phyloP scores from a whole-genome alignment of 2,888 invertebrate species.

The Ectemnius continuus region DNA sequence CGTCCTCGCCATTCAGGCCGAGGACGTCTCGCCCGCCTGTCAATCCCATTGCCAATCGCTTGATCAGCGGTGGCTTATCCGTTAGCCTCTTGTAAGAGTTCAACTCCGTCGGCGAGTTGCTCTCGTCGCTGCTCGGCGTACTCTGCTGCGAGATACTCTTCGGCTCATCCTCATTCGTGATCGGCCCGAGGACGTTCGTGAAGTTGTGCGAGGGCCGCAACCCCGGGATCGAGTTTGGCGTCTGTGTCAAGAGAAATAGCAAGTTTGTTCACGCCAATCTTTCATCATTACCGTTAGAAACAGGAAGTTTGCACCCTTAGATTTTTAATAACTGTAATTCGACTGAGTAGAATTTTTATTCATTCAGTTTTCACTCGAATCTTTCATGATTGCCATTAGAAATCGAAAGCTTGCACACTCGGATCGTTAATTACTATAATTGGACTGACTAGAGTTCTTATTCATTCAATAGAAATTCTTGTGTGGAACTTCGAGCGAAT shows the following conservation, averaged over 20 bases:
- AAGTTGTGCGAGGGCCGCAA: conserved; percentile 82
- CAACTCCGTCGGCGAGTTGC: conserved; percentile 92
- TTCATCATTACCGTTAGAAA: too few species aligned
- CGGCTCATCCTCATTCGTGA: conserved; percentile 72
- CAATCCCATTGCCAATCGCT: conserved; percentile 88
- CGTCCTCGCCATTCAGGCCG: conserved; percentile 81
- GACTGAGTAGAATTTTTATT: too few species aligned
- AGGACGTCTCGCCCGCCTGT: conserved; percentile 78
- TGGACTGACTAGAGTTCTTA: too few species aligned
- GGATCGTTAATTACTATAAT: too few species aligned
- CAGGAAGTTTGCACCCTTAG: too few species aligned
- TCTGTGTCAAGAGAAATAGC: conserved; percentile 53
- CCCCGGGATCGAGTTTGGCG: conserved; percentile 85
- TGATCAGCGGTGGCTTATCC: conserved; percentile 89
- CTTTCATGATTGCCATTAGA: too few species aligned
- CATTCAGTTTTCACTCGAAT: too few species aligned
- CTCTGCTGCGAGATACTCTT: conserved; percentile 79
- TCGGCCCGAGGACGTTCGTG: conserved; percentile 78
- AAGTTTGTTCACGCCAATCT: too few species aligned
- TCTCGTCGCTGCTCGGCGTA: conserved; percentile 89
- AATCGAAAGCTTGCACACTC: too few species aligned
- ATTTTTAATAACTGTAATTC: too few species aligned
- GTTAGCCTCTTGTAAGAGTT: conserved; percentile 90
- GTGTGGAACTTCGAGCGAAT: too few species aligned
- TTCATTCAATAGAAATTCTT: too few species aligned